A percentile compares a stretch with the other conserved stretches of the same genome.
Conservation (phyloP, 2,888 invertebrate species). For the Oligia fasciuncula region DNA sequence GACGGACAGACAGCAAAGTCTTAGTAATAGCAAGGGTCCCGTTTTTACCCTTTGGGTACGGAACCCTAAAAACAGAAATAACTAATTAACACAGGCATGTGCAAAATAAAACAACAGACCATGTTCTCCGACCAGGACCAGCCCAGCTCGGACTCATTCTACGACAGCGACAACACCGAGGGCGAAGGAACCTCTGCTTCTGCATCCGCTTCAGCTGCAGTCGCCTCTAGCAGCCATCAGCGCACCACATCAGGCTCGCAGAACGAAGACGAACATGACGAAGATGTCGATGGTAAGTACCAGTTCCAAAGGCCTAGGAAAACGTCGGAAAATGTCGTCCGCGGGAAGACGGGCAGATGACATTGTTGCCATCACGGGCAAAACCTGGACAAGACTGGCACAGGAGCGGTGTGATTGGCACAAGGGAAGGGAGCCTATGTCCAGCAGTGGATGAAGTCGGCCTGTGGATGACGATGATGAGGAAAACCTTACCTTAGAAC, state of each 20-base stretch:
- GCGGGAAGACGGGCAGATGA: too few species aligned
- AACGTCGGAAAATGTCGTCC: neutral
- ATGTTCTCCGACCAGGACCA: constrained; percentile 91
- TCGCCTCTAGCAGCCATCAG: constrained; percentile 80
- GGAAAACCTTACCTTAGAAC: neutral
- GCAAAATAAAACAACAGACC: neutral
- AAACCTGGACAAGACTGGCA: neutral
- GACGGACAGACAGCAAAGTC: too few species aligned
- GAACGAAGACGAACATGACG: constrained; percentile 92
- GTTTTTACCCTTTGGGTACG: too few species aligned
- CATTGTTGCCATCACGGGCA: neutral
- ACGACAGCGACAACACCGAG: constrained; percentile 96
- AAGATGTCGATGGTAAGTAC: constrained; percentile 90
- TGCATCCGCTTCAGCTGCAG: constrained; percentile 77
- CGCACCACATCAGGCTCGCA: constrained; percentile 87
- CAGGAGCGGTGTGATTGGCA: too few species aligned
- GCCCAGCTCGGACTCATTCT: constrained; percentile 96
- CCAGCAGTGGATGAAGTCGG: neutral
- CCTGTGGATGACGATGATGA: neutral
- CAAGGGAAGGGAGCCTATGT: too few species aligned
- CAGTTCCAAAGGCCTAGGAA: neutral
- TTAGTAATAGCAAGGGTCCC: too few species aligned
- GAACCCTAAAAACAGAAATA: too few species aligned
- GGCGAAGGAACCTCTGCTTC: constrained; percentile 87
- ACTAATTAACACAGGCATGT: neutral